Conservation (phyloP, 2,888 invertebrate genomes). For the Isotomurus palustris region DNA sequence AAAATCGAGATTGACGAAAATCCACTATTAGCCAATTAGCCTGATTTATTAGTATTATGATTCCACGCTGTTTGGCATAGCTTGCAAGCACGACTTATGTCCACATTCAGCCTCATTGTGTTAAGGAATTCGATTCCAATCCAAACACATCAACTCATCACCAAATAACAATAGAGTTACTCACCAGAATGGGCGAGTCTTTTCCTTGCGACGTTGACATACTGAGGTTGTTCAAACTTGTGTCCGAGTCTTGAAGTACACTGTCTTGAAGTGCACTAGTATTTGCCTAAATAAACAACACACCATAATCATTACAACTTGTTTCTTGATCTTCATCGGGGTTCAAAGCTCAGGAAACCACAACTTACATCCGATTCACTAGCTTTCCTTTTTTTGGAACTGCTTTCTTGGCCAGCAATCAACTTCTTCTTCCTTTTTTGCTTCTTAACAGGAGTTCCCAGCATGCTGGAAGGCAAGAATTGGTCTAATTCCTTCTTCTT, state of each 20-base stretch:
- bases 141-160: not conserved
- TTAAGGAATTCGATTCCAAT: too few relatives aligned
- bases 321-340: too few relatives aligned
- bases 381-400: conserved; percentile 37
- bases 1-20: too few relatives aligned
- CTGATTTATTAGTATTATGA: not conserved
- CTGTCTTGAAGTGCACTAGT: not conserved
- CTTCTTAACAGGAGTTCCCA: conserved; percentile 16
- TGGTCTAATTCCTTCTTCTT: conserved; percentile 54
- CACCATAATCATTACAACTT: not conserved
- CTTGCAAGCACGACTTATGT: too few relatives aligned
- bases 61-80: too few relatives aligned
- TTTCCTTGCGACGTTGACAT: conserved; percentile 2
- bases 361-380: too few relatives aligned
- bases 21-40: not conserved
- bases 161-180: not conserved
- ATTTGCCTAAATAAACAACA: not conserved
- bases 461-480: conserved; percentile 29
- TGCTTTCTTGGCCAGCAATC: conserved; percentile 31
- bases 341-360: too few relatives aligned
- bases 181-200: not conserved
- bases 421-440: too few relatives aligned
- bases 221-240: conserved; percentile 4
- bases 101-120: too few relatives aligned
- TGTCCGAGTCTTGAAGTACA: conserved; percentile 6